Percentiles rank a stretch among this genome's conserved stretches.
Conservation (phyloP, 2,113 vertebrate species). For the Chiloscyllium plagiosum region DNA sequence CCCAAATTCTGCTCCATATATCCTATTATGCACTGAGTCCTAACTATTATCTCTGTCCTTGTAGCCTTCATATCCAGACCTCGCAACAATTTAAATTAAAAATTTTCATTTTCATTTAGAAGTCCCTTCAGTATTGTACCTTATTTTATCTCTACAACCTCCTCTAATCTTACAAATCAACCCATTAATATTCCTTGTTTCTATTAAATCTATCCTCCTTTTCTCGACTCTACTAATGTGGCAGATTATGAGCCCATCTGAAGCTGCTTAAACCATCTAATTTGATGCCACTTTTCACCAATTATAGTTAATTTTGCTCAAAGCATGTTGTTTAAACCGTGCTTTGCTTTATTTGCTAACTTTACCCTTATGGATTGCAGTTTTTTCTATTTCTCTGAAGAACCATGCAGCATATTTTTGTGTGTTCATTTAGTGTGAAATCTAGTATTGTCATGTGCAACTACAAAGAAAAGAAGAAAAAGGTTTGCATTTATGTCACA, state of each 20-base stretch:
- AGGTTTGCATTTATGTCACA: too few relatives aligned
- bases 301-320: background rate
- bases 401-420: background rate
- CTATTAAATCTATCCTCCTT: background rate
- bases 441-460: too few relatives aligned
- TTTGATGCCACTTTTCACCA: background rate
- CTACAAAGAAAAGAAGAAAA: too few relatives aligned
- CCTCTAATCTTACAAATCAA: background rate
- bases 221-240: background rate
- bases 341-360: background rate
- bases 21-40: background rate
- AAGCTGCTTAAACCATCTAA: background rate
- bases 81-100: background rate
- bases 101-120: background rate
- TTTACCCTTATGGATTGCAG: background rate
- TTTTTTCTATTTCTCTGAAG: background rate
- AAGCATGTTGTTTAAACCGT: background rate
- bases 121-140: background rate
- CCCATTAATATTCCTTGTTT: background rate
- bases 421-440: too few relatives aligned
- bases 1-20: background rate
- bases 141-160: background rate
- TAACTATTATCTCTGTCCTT: background rate
- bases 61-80: background rate
- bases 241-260: background rate